Conservation (phyloP, 1,140 invertebrate genomes). For the Philaenus spumarius region DNA sequence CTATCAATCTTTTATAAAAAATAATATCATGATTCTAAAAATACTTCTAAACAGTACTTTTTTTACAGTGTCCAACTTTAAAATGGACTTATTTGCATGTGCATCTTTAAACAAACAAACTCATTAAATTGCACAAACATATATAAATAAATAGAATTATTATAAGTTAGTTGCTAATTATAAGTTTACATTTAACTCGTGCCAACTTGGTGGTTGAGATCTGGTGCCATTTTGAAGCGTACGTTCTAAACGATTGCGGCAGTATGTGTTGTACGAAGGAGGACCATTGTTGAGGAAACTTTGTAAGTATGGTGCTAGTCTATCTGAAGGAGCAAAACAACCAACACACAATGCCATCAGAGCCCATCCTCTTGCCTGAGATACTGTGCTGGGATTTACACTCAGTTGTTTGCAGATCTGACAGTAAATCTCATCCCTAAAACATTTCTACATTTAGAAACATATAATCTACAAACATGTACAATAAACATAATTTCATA, state of each 20-base stretch:
- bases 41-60: no score
- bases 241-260: conserved; percentile 87
- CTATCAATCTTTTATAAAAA: no score
- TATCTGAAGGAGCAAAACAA: conserved; percentile 96
- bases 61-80: no score
- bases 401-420: conserved; percentile 98
- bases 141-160: no score
- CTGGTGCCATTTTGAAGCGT: conserved; percentile 97
- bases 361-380: conserved; percentile 97
- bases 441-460: conserved; percentile 52
- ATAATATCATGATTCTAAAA: no score
- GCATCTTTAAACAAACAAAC: no score
- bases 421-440: conserved; percentile 95
- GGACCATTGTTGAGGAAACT: conserved; percentile 86
- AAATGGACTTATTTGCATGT: no score
- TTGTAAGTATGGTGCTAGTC: conserved; percentile 83
- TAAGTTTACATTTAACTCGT: conserved; percentile 75
- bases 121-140: no score
- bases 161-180: no score
- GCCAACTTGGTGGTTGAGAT: conserved; percentile 97
- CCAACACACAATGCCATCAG: conserved; percentile 95
- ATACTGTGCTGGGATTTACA: conserved; percentile 93
- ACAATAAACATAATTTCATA: neutral
- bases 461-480: neutral
- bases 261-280: conserved; percentile 94